Evolutionary conservation across 2,888 invertebrate genomes (phyloP), one percentile per base, ranked within the genome.

Genomic region (Dryobota labecula): DNA sequence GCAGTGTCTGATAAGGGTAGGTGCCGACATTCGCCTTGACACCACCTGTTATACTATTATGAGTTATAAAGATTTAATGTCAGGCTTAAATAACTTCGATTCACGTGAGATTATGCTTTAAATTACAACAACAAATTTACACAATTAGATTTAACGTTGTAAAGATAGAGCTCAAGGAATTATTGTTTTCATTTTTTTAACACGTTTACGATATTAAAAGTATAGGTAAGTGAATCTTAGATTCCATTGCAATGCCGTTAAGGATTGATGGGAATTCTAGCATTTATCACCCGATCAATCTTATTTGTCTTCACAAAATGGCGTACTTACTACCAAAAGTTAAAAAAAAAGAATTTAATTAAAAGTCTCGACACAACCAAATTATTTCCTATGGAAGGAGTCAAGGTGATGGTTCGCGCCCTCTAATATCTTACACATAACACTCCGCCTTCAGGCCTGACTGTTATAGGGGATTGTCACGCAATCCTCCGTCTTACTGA

Each of bases 1-100:
- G 84, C 71, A 33, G 7, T 47, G 51, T 71, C 78, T 66, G 80
- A 83, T 78, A 80, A 82, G 88, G 84, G 82, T 78, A 66, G 81
- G 79, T 75, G 83, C 84, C 82, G 81, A 81, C 84, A 85, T 82
- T 88, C 69, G 70, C 86, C 89, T 87, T 89, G 88, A 89, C 87
- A 87, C 83, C 80, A 65, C 56, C 82, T 71, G 67, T 73, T 78
- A 80, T n/a, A 30, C 54, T 54, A 68, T 80, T 74, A 80, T 36
- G 20, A 43, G 45, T 45, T 63, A 43, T 58, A 73, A 69, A 64
- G 47, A 58, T 53, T 49, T 66, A 51, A 67, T 72, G 56, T 61
- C n/a, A 51, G 13, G 18, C 51, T 68, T 65, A 68, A 51, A 57
- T 70, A 73, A 69, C 67, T 53, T 24, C 2, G 58, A 63, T 60